Conservation (phyloP, 2,888 invertebrate genomes). For the Heteromurus nitidus region DNA sequence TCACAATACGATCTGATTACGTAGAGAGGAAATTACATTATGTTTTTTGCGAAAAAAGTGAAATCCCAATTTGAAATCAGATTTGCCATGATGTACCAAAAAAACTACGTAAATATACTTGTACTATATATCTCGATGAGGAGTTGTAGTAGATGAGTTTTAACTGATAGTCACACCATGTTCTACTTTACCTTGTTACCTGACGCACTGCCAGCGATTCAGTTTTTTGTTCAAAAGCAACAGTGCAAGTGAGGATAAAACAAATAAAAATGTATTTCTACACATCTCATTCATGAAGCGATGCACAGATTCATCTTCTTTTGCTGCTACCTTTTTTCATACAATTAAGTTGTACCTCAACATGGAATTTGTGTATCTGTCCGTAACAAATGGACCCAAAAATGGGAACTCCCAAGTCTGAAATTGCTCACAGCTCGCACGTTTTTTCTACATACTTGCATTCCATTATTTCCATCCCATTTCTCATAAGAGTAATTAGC, state of each 20-base stretch:
- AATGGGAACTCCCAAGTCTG: conserved; percentile 51
- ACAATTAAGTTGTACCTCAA: conserved; percentile 45
- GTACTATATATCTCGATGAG: neutral
- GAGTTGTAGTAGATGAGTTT: conserved; percentile 37
- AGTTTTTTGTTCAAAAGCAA: conserved; percentile 1
- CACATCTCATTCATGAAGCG: conserved; percentile 32
- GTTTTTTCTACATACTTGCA: conserved; percentile 26
- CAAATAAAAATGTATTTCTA: conserved; percentile 8
- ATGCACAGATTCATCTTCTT: conserved; percentile 13
- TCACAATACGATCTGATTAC: conserved; percentile 19
- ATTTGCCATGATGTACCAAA: neutral
- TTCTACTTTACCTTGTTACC: conserved; percentile 20
- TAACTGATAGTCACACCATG: conserved; percentile 41
- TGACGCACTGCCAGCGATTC: neutral
- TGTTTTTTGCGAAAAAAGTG: conserved; percentile 17
- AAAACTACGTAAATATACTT: conserved; percentile 5
- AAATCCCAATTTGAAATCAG: conserved; percentile 25
- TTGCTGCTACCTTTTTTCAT: conserved; percentile 21
- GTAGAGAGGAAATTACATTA: conserved; percentile 34
- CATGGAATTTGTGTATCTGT: conserved; percentile 33
- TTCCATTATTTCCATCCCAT: conserved; percentile 38
- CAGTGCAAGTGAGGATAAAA: neutral
- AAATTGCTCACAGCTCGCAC: conserved; percentile 10
- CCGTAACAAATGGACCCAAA: conserved; percentile 27
- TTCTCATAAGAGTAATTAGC: conserved; percentile 40